Conservation (phyloP, 1,140 invertebrate genomes). For the Branchinecta lindahli region DNA sequence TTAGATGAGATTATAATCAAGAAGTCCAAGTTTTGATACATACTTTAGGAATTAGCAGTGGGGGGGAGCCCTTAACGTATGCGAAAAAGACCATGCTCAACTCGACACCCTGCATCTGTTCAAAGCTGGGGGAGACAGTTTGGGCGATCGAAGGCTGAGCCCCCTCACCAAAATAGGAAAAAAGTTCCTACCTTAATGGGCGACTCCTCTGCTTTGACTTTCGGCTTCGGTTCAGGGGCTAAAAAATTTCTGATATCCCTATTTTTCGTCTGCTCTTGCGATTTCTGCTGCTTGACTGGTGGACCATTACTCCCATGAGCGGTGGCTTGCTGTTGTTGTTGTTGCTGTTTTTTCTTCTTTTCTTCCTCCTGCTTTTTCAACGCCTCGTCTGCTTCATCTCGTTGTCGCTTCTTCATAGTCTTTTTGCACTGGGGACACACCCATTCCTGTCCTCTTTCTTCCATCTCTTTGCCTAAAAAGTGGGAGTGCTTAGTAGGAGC, state of each 20-base stretch:
- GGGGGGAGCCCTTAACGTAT: too few relatives aligned
- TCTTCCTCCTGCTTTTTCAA: background rate
- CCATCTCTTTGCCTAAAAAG: constrained; percentile 57
- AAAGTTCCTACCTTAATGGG: too few relatives aligned
- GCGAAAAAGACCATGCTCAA: too few relatives aligned
- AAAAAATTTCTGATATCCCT: background rate
- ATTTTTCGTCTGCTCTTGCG: constrained; percentile 15
- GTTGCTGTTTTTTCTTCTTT: background rate
- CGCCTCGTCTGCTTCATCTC: constrained; percentile 19
- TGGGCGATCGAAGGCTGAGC: too few relatives aligned
- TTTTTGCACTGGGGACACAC: constrained; percentile 65
- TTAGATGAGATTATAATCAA: too few relatives aligned
- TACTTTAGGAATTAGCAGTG: too few relatives aligned
- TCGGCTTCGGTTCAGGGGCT: background rate
- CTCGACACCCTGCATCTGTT: too few relatives aligned
- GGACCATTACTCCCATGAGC: background rate
- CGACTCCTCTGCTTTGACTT: too few relatives aligned
- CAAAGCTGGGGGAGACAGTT: too few relatives aligned
- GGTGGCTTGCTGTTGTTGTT: background rate
- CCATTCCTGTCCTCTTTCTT: constrained; percentile 74
- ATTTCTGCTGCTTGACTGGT: background rate
- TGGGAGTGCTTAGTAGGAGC: background rate
- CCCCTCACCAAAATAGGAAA: too few relatives aligned
- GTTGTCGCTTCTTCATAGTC: constrained; percentile 38
- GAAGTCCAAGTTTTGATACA: too few relatives aligned